Percentiles rank a stretch among this genome's conserved stretches.
phyloP scores from a whole-genome alignment of 2,797 vertebrate species.

The Myripristis jacobus region DNA sequence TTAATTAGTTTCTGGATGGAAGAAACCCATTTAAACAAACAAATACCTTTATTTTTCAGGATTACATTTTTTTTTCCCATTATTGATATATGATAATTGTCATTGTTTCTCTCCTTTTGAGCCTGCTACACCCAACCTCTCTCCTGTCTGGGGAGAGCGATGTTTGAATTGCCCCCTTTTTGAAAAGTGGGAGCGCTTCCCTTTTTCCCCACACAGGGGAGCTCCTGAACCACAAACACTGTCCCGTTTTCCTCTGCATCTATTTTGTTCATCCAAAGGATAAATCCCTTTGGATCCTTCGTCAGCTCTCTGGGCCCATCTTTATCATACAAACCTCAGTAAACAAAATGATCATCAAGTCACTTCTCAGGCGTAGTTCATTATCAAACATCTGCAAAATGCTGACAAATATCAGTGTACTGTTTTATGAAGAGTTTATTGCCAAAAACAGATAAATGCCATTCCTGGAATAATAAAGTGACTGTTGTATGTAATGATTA shows the following conservation, averaged over 20 bases:
- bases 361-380: too few relatives aligned
- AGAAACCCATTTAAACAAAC: too few relatives aligned
- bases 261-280: slow-evolving; percentile 9
- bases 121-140: too few relatives aligned
- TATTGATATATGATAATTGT: not conserved
- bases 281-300: slow-evolving; percentile 27
- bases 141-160: not conserved
- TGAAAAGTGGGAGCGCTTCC: slow-evolving; percentile 27
- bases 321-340: slow-evolving; percentile 30
- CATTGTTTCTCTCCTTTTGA: not conserved
- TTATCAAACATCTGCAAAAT: too few relatives aligned
- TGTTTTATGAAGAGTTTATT: too few relatives aligned
- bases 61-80: not conserved
- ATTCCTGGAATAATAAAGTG: too few relatives aligned
- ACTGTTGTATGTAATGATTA: too few relatives aligned
- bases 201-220: slow-evolving; percentile 65
- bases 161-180: not conserved
- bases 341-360: too few relatives aligned
- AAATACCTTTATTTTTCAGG: too few relatives aligned
- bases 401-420: too few relatives aligned
- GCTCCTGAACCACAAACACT: slow-evolving; percentile 68
- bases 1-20: too few relatives aligned
- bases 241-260: not conserved
- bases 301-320: not conserved
- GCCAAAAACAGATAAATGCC: too few relatives aligned